Evolutionary conservation across 2,888 invertebrate genomes (phyloP), one percentile per base, ranked within the genome.

Genomic region (Euproctis similis): DNA sequence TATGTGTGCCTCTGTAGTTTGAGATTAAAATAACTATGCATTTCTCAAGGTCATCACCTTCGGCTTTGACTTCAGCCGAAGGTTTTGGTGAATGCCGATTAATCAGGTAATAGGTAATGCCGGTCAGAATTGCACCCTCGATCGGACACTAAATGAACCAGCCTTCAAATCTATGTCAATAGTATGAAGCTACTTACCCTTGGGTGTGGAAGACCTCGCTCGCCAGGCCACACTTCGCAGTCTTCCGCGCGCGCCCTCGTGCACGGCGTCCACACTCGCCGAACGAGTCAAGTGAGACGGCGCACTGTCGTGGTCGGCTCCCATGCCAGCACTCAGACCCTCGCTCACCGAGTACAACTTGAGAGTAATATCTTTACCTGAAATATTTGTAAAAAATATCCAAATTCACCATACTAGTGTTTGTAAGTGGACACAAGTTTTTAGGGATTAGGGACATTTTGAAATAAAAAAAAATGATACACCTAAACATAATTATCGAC

Each of bases 301-400:
- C 49, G 68, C 64, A 38, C 57, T 73, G 20, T 70, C 81, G 20
- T 59, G 68, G 53, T 66, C 86, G 24, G 51, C 73, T 35, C 43
- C 81, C 64, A 60, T 85, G 50, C 61, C 87, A 47, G 87, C 86
- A 20, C 85, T 78, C 39, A 92, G 72, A 26, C 92, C 91, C 60
- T 93, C 93, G 62, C 92, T 92, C 48, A 93, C 86, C 11, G 92
- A 92, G 72, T 94, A 94, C 54, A 94, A 76, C 74, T 94, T 94
- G 62, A 92, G 91, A 17, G 94, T 93, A 62, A 94, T 92, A 67
- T 94, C 94, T 71, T 93, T 93, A 35, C 92, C 92, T 84, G 62
- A 8, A 77, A 73, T 14, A 18, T 14, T n/a, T n/a, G n/a, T n/a
- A n/a, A n/a, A n/a, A n/a, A n/a, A n/a, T n/a, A n/a, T n/a, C n/a